These are phyloP conservation scores for Lepidochitona cinerea DNA, from an alignment of 2,888 invertebrate genomes.

Conservation along the genomic window DNA sequence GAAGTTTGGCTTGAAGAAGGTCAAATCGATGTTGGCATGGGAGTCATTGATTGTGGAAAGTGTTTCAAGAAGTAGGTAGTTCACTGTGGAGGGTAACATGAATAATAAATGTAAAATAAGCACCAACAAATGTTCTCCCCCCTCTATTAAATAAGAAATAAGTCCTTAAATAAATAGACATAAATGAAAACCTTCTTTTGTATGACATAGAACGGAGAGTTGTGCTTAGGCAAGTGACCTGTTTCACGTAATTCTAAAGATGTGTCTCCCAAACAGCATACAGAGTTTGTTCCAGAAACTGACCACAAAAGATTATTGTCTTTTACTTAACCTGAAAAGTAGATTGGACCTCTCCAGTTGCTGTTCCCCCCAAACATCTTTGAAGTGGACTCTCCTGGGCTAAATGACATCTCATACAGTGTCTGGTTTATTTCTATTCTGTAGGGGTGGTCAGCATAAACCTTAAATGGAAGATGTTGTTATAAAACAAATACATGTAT, in stretches of 20 bases:
- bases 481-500: background rate
- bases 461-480: slow-evolving; percentile 25
- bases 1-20: background rate
- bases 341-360: slow-evolving; percentile 71
- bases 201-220: no score
- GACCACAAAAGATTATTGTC: no score
- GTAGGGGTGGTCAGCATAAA: slow-evolving; percentile 45
- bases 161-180: no score
- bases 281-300: no score
- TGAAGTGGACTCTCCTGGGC: slow-evolving; percentile 67
- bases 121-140: no score
- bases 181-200: no score
- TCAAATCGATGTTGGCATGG: background rate
- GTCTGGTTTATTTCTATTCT: slow-evolving; percentile 31
- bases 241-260: no score
- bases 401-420: slow-evolving; percentile 32
- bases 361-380: slow-evolving; percentile 71
- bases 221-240: no score
- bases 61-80: slow-evolving; percentile 60
- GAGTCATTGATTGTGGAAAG: slow-evolving; percentile 55
- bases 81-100: no score
- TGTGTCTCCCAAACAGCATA: no score
- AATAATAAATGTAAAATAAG: no score
- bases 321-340: slow-evolving; percentile 69
- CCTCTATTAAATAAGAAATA: no score